A percentile compares a stretch with the other conserved stretches of the same genome.
These are phyloP conservation scores for Oncorhynchus mykiss DNA, from an alignment of 2,113 vertebrate genomes.

Conservation along the genomic window DNA sequence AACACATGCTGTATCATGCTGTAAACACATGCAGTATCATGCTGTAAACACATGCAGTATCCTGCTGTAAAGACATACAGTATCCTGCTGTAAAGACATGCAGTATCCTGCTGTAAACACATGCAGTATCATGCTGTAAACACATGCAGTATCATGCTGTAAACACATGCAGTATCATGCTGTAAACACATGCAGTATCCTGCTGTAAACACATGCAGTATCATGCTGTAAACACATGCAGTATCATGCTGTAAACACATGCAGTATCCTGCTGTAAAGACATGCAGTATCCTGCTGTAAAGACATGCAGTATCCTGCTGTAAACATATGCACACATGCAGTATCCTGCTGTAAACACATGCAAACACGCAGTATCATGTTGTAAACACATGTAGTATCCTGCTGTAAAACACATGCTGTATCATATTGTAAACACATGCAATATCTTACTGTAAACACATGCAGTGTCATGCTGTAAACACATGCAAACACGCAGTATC, in stretches of 20 bases:
- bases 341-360: not conserved
- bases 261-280: not conserved
- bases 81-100: not conserved
- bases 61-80: not conserved
- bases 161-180: not conserved
- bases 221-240: not conserved
- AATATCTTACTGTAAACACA: not conserved
- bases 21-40: not conserved
- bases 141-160: not conserved
- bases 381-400: not conserved
- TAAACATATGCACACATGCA: not conserved
- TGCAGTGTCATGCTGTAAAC: not conserved
- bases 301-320: not conserved
- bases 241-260: not conserved
- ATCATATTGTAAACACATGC: not conserved
- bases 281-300: not conserved
- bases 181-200: not conserved
- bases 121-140: not conserved
- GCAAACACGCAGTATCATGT: not conserved
- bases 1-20: not conserved
- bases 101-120: too few species aligned
- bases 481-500: not conserved
- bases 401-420: not conserved
- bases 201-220: not conserved
- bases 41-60: too few species aligned